Conservation (phyloP, 2,888 invertebrate species). For the Rhingia campestris region DNA sequence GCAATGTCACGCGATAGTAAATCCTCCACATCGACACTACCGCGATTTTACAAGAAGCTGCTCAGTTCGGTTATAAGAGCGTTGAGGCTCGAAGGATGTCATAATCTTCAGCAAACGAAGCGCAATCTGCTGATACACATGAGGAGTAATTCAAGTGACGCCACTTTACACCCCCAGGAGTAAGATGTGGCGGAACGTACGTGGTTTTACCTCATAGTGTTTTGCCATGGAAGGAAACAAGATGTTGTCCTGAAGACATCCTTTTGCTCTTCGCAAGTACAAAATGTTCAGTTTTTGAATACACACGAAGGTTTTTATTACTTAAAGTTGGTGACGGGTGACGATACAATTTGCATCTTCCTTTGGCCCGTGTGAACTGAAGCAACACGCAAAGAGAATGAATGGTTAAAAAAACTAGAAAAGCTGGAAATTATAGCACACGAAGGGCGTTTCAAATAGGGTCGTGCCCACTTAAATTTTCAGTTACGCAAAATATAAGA, state of each 20-base stretch:
- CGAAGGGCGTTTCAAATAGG: conserved; percentile 54
- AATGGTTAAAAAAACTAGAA: conserved; percentile 27
- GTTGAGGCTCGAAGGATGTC: conserved; percentile 48
- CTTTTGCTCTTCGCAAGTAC: conserved; percentile 58
- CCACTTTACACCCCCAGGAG: neutral
- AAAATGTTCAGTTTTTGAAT: conserved; percentile 36
- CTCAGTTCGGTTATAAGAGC: conserved; percentile 49
- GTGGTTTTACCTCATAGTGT: conserved; percentile 29
- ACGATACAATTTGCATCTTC: conserved; percentile 63
- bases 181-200: conserved; percentile 26
- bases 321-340: conserved; percentile 51
- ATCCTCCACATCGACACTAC: conserved; percentile 44
- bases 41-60: neutral
- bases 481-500: conserved; percentile 60
- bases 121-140: conserved; percentile 72
- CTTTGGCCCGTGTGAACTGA: conserved; percentile 26
- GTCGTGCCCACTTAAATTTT: conserved; percentile 56
- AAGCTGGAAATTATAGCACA: conserved; percentile 60
- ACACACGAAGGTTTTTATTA: conserved; percentile 16
- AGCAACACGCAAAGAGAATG: neutral
- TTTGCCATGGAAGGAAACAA: conserved; percentile 65
- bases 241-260: conserved; percentile 70
- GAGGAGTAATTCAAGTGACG: conserved; percentile 66
- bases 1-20: conserved; percentile 61
- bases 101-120: conserved; percentile 64